A percentile compares a stretch with the other conserved stretches of the same genome.
Conservation (phyloP, 2,797 vertebrate species). For the Danio jaintianensis region DNA sequence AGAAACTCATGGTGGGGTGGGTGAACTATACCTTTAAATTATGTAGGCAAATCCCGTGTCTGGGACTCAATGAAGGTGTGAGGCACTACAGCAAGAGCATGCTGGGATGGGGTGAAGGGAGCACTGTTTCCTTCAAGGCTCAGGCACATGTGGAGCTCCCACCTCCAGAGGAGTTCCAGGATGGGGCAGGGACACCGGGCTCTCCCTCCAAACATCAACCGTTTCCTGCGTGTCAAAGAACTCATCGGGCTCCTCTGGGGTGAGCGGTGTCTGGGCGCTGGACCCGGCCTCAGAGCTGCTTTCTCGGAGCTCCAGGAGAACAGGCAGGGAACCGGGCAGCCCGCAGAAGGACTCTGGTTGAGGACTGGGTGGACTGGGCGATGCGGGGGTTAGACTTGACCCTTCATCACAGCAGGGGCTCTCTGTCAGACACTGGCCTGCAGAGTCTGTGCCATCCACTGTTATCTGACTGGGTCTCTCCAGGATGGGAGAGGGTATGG, state of each 20-base stretch:
- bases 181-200: constrained; percentile 60
- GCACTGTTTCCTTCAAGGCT: constrained; percentile 62
- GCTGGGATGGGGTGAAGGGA: background rate
- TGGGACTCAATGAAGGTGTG: constrained; percentile 31
- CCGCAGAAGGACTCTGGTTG: constrained; percentile 72
- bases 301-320: constrained; percentile 80
- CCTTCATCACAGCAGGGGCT: background rate
- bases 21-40: background rate
- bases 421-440: constrained; percentile 45
- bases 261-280: constrained; percentile 80
- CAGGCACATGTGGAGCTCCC: constrained; percentile 62
- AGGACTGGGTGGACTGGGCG: constrained; percentile 59
- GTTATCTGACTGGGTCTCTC: constrained; percentile 60
- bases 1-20: too few relatives aligned
- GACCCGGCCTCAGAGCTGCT: constrained; percentile 83
- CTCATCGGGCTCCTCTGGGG: constrained; percentile 74
- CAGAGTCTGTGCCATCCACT: constrained; percentile 53
- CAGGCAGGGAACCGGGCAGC: constrained; percentile 75
- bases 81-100: constrained; percentile 46
- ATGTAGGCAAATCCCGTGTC: background rate
- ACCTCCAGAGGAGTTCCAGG: constrained; percentile 67
- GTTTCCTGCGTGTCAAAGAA: constrained; percentile 81
- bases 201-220: constrained; percentile 74
- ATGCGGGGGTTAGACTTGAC: background rate
- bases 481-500: constrained; percentile 23